Evolutionary conservation across 1,140 invertebrate species (phyloP).

Genomic region (Archivesica marissinica): DNA sequence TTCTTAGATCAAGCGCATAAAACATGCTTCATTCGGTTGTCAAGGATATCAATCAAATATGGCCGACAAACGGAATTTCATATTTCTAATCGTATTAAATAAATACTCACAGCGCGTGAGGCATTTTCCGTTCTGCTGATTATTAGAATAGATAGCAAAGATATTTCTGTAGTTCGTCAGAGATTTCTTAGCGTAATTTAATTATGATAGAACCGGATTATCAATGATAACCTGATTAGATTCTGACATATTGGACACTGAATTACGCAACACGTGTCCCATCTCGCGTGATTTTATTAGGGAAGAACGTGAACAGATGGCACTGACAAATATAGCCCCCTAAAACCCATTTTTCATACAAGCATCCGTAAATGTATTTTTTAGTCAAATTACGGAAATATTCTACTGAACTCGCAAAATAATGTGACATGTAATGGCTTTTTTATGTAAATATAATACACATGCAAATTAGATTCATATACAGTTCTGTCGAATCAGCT

Average conservation of each 20-base stretch:
- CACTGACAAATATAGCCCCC: not conserved
- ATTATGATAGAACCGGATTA: not conserved
- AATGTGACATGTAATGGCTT: not conserved
- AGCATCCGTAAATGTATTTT: conserved; percentile 15
- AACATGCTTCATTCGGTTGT: conserved; percentile 42
- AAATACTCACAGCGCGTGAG: conserved; percentile 36
- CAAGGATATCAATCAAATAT: conserved; percentile 37
- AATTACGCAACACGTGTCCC: conserved; percentile 55
- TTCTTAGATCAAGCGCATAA: conserved; percentile 13
- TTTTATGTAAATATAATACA: conserved; percentile 21
- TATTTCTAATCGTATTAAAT: conserved; percentile 47
- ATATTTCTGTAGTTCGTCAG: conserved; percentile 8
- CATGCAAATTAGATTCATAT: not conserved
- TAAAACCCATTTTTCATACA: conserved; percentile 15
- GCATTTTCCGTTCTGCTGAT: conserved; percentile 43
- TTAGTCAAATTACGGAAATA: not conserved
- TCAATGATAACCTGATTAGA: not conserved
- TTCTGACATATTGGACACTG: not conserved
- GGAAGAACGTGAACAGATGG: conserved; percentile 24
- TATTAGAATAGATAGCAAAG: conserved; percentile 25
- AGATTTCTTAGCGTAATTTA: conserved; percentile 29
- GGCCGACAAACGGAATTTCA: conserved; percentile 42
- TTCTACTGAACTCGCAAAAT: not conserved
- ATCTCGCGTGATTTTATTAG: conserved; percentile 22
- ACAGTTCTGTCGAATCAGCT: conserved; percentile 13